A percentile compares a stretch with the other conserved stretches of the same genome.
Conservation (phyloP, 2,797 vertebrate species). For the Diceros bicornis region DNA sequence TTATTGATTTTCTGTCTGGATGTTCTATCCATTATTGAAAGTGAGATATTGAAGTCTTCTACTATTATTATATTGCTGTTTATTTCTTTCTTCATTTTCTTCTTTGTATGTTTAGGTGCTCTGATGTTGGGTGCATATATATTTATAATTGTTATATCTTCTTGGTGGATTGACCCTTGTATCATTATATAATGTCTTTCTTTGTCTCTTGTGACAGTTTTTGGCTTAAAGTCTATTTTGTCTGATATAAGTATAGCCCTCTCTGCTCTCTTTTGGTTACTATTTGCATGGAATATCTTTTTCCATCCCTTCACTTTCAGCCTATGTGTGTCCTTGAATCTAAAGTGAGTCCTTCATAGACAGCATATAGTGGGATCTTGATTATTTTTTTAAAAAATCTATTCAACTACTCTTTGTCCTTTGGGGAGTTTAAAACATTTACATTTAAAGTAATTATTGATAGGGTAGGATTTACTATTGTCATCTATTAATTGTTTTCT, state of each 20-base stretch:
- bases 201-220: neutral
- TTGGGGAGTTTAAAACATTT: neutral
- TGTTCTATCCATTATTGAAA: neutral
- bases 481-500: neutral
- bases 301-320: neutral
- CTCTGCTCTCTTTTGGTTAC: neutral
- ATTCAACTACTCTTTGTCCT: neutral
- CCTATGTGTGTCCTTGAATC: neutral
- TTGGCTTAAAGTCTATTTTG: neutral
- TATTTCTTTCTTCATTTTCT: conserved; percentile 22
- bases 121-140: neutral
- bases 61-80: neutral
- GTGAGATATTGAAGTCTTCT: neutral
- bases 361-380: neutral
- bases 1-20: neutral
- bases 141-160: neutral
- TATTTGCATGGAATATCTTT: neutral
- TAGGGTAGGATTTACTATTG: neutral
- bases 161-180: neutral
- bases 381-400: neutral
- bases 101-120: neutral
- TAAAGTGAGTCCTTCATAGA: neutral
- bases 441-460: conserved; percentile 21
- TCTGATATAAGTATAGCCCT: neutral
- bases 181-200: neutral